Conservation (phyloP, 2,113 vertebrate genomes). For the Podilymbus podiceps region DNA sequence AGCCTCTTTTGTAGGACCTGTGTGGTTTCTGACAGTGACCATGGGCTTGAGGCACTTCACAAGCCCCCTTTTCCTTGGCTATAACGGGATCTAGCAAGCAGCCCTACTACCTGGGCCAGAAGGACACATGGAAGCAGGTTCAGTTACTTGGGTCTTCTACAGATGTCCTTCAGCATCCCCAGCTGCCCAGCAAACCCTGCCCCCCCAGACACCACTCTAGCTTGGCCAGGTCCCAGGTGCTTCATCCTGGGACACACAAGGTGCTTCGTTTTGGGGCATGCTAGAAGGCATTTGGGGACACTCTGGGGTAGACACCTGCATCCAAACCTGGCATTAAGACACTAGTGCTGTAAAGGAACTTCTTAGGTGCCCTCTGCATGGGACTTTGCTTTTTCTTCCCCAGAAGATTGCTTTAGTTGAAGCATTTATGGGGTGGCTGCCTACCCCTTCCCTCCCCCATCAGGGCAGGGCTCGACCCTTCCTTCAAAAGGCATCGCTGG, state of each 20-base stretch:
- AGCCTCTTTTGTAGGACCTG: neutral
- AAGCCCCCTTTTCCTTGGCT: neutral
- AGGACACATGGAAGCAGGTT: neutral
- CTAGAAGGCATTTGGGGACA: neutral
- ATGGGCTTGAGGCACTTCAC: neutral
- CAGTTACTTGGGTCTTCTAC: rapidly evolving
- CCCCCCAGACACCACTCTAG: neutral
- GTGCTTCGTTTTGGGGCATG: neutral
- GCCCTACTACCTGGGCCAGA: neutral
- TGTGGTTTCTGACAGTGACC: neutral
- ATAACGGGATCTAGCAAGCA: neutral
- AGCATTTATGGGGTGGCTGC: neutral
- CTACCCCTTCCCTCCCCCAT: rapidly evolving
- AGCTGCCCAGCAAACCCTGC: neutral
- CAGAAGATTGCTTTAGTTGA: neutral
- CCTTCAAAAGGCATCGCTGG: neutral
- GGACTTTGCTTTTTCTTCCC: neutral
- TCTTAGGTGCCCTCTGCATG: neutral
- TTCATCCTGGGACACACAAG: neutral
- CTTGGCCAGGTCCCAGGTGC: neutral
- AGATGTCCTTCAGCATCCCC: neutral
- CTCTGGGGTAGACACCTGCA: neutral
- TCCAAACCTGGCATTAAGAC: neutral
- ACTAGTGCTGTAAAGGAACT: neutral
- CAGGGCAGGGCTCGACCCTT: neutral